These are phyloP conservation scores for Resseliella maxima DNA, from an alignment of 2,888 invertebrate genomes.

Conservation along the genomic window DNA sequence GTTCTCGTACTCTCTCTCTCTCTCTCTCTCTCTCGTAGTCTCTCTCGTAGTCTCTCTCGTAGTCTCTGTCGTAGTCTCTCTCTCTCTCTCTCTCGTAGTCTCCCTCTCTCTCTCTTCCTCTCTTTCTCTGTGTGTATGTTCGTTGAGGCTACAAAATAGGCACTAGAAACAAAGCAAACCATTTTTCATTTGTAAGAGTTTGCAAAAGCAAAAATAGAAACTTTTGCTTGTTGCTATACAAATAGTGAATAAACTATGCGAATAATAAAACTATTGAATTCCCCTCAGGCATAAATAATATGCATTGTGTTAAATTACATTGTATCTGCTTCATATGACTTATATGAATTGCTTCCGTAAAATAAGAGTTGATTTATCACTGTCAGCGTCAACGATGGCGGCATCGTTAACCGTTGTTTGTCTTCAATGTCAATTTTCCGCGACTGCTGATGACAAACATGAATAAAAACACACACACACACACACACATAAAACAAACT, in stretches of 20 bases:
- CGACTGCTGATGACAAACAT: background rate
- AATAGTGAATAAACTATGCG: background rate
- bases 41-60: too few relatives aligned
- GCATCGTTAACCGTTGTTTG: background rate
- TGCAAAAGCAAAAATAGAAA: background rate
- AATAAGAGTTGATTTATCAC: background rate
- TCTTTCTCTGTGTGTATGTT: background rate
- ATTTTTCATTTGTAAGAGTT: constrained; percentile 28
- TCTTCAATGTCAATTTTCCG: background rate
- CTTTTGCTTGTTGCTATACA: background rate
- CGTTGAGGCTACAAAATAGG: background rate
- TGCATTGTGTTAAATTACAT: background rate
- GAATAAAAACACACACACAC: too few relatives aligned
- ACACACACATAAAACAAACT: too few relatives aligned
- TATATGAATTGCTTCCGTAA: background rate
- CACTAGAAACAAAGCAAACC: constrained; percentile 7
- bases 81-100: too few relatives aligned
- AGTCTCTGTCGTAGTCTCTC: too few relatives aligned
- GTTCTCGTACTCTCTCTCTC: too few relatives aligned
- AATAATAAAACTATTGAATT: constrained; percentile 5
- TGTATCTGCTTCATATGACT: background rate
- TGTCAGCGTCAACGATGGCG: background rate
- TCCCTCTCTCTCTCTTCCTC: background rate
- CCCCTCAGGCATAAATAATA: background rate
- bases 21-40: too few relatives aligned